Evolutionary conservation across 1,140 invertebrate genomes (phyloP).

Genomic region (Drosophila erecta): DNA sequence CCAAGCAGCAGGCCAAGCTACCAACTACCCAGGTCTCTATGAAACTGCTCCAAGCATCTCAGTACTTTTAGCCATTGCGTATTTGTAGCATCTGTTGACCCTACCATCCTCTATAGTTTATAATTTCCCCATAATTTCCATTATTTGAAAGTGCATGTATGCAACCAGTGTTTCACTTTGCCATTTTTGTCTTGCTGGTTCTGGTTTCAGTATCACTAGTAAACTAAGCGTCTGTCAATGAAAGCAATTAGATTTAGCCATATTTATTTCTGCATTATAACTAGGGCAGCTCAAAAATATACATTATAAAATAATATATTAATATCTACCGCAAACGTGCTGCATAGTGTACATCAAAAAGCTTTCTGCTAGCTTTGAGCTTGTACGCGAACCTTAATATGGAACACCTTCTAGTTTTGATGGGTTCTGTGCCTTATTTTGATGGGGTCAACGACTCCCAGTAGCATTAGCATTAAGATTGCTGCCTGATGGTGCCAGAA

Average conservation of each 20-base stretch:
- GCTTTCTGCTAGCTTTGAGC: conserved; percentile 16
- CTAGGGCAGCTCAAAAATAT: not conserved
- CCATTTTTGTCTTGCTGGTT: too few relatives aligned
- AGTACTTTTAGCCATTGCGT: conserved; percentile 10
- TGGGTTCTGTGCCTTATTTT: not conserved
- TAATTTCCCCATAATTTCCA: not conserved
- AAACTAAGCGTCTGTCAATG: too few relatives aligned
- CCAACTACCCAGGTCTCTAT: conserved; percentile 29
- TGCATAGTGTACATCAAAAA: conserved; percentile 7
- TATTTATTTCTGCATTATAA: not conserved
- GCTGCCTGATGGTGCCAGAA: conserved; percentile 3
- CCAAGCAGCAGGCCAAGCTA: conserved; percentile 25
- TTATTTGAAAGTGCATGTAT: conserved; percentile 3
- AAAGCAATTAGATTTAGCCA: not conserved
- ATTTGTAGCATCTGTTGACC: conserved; percentile 12
- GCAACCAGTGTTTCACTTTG: too few relatives aligned
- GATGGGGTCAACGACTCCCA: not conserved
- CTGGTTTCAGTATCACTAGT: too few relatives aligned
- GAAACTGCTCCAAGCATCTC: conserved; percentile 19
- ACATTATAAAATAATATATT: not conserved
- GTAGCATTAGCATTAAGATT: not conserved
- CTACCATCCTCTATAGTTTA: conserved; percentile 3
- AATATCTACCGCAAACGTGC: not conserved
- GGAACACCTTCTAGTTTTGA: not conserved
- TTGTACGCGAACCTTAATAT: conserved; percentile 2